phyloP scores from a whole-genome alignment of 1,140 invertebrate genomes.

The Drosophila nasuta region DNA sequence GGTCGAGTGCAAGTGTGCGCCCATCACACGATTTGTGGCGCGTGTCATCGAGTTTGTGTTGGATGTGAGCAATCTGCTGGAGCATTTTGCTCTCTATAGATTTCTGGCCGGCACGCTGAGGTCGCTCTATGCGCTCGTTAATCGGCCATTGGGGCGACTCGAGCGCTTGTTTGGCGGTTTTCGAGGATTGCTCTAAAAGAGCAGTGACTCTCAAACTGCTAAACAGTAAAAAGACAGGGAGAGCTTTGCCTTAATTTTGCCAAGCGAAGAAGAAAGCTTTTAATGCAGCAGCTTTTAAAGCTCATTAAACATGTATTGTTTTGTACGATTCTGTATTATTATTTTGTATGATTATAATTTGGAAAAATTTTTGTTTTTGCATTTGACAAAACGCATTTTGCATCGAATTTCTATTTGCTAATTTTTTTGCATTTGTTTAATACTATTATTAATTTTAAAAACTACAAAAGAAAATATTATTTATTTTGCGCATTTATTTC shows the following conservation, averaged over 20 bases:
- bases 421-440: slow-evolving; percentile 56
- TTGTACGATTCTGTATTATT: slow-evolving; percentile 51
- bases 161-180: slow-evolving; percentile 69
- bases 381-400: slow-evolving; percentile 81
- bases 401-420: slow-evolving; percentile 62
- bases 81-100: slow-evolving; percentile 78
- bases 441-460: slow-evolving; percentile 54
- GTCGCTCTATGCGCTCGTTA: slow-evolving; percentile 73
- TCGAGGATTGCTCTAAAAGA: slow-evolving; percentile 63
- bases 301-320: slow-evolving; percentile 45
- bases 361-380: slow-evolving; percentile 74
- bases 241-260: slow-evolving; percentile 46
- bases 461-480: slow-evolving; percentile 48
- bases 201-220: slow-evolving; percentile 36
- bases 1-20: slow-evolving; percentile 79
- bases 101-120: slow-evolving; percentile 73
- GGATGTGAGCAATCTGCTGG: slow-evolving; percentile 73
- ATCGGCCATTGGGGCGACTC: slow-evolving; percentile 66
- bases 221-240: background rate
- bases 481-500: slow-evolving; percentile 67
- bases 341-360: slow-evolving; percentile 49
- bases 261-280: slow-evolving; percentile 31
- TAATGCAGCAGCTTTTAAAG: slow-evolving; percentile 23
- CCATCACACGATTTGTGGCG: slow-evolving; percentile 83
- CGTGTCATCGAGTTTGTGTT: slow-evolving; percentile 77